Evolutionary conservation across 2,797 vertebrate species (phyloP).

Genomic region (Zalophus californianus): DNA sequence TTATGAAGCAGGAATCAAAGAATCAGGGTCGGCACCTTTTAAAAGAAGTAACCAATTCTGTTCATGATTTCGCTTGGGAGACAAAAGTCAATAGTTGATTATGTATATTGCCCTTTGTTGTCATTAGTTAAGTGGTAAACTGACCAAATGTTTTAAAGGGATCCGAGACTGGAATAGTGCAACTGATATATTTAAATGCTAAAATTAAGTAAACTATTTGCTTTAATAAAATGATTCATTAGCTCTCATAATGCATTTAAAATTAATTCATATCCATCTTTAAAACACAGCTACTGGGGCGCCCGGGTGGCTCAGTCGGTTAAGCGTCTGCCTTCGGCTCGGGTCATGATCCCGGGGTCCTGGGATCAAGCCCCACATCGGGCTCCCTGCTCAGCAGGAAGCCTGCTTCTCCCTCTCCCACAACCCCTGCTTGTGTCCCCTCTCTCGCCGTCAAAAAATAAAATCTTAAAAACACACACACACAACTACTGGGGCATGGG

Average conservation of each 20-base stretch:
- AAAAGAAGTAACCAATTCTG: slow-evolving; percentile 1
- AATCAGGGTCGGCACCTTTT: neutral
- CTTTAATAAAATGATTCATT: neutral
- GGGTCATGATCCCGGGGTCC: too few relatives aligned
- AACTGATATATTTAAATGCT: neutral
- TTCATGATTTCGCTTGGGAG: neutral
- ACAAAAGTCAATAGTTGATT: neutral
- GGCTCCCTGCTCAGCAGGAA: too few relatives aligned
- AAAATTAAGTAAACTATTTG: neutral
- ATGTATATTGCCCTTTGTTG: neutral
- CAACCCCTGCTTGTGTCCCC: too few relatives aligned
- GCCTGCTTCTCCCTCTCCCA: too few relatives aligned
- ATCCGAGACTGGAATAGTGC: neutral
- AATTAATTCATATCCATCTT: neutral
- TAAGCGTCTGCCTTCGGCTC: too few relatives aligned
- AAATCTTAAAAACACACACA: neutral
- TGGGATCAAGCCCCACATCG: too few relatives aligned
- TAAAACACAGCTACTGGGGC: neutral
- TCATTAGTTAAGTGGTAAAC: neutral
- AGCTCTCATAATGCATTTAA: neutral
- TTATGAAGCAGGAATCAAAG: slow-evolving; percentile 37
- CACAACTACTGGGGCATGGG: neutral
- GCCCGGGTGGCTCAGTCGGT: too few relatives aligned
- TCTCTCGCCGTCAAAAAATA: too few relatives aligned
- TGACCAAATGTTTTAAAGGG: neutral